Base-by-base conservation (phyloP, 1,140 invertebrate species). In the Stegodyphus dumicola region DNA sequence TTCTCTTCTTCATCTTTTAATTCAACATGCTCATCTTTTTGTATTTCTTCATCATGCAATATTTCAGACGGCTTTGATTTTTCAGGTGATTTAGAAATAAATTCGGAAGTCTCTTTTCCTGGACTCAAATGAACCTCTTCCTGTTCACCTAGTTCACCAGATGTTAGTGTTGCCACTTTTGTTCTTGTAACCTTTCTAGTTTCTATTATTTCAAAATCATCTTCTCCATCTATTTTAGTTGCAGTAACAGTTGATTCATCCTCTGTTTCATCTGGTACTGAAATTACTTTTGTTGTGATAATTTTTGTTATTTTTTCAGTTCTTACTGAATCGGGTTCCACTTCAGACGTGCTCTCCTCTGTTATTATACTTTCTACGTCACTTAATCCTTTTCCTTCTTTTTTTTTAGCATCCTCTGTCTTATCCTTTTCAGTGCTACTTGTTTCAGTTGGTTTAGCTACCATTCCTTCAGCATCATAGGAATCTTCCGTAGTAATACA, bases 221-320 rank as follows among this genome's bases (percentile, higher is more conserved):
- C 53, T 71, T 80, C n/a, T 54, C 51, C 15, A 7, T 17, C 69
- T 10, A 65, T 54, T 70, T 79, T 69, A 69, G 64, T 54, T 56
- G 66, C 53, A 11, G 53, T 17, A 64, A 65, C 76, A 13, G 76
- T 65, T 77, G 33, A 65, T 66, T 11, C 15, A 54, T 77, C 18
- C 7, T 77, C 75, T 77, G 7, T 77, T 66, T 17, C 56, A 10
- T 60, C 56, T 15, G 9, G 9, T 9, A 15, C 15, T 10, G 56
- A 60, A 2, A 15, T 60, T 9, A 60, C 56, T 10, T 9, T 60
- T 60, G 9, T 60, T 10, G 56, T 60, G 9, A 60, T 5, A 1
- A 60, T 60, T 67, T 0, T 67, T 18, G 18, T 67, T 18, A 67
- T 17, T 67, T 17, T 67, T 67, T 9, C 7, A 18, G 18, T 67